Evolutionary conservation across 2,888 invertebrate genomes (phyloP), one percentile per base, ranked within the genome.

Genomic region (Congeria kusceri): DNA sequence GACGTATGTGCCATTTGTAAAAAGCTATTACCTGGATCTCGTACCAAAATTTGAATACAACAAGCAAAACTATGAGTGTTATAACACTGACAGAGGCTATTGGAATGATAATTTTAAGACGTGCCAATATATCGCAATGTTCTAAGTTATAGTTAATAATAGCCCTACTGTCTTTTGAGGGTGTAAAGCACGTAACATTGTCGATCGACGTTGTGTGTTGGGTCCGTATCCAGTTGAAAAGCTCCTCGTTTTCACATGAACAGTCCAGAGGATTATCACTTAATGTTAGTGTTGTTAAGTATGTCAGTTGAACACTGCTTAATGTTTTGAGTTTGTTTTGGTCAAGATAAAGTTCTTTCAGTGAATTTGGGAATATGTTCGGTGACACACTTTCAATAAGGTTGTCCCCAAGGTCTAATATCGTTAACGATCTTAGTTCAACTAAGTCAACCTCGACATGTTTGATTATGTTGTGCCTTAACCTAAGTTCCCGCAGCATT

Each of bases 1-100:
- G 20, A 20, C 49, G 49, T 44, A 44, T 18, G 18, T 44, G 46
- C 46, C 46, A 44, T 18, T 44, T 44, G n/a, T n/a, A 25, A n/a
- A 70, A 70, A 0, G 53, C 70, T 11, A 70, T 70, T 9, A 70
- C 63, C 44, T 70, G 70, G 20, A 70, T 56, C 56, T 70, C 70
- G 23, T 72, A 46, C n/a, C 70, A 32, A 39, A 56, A 70, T 32
- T 25, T 62, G 63, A 62, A 63, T 18, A 70, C 32, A 20, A 70
- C 1, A n/a, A 32, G 15, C 3, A 29, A 28, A 27, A 44, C 25
- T 27, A 44, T 18, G n/a, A 32, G 9, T n/a, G 32, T 1, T 7
- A 70, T 11, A 27, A 53, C 15, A 5, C 53, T 1, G 3, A 68
- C 15, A n/a, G 39, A 15, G 25, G 47, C 27, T 7, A 46, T 7